Base-by-base conservation (phyloP, 2,888 invertebrate genomes). In the Hirtodrosophila histrioides region DNA sequence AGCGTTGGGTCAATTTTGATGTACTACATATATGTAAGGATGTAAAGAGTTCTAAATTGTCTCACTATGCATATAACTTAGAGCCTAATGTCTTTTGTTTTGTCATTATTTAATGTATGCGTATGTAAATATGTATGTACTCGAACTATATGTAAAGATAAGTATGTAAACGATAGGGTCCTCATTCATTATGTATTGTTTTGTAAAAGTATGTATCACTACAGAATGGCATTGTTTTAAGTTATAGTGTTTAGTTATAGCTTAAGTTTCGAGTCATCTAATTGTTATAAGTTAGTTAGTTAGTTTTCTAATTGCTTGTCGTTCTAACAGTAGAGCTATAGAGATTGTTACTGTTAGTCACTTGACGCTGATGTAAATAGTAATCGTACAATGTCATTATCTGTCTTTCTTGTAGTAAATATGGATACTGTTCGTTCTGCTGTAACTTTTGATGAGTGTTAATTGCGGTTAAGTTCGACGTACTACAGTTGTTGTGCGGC, bases 201-300 rank as follows among this genome's bases (percentile, higher is more conserved):
- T 51, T 70, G 49, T 69, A 75, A 73, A 67, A 62, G 57, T 74
- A 69, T 65, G 56, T 89, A 89, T 89, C 89, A 89, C 89, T 89
- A 90, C 83, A 82, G 81, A 90, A 91, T 91, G 90, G 90, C 90
- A 90, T 90, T 91, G 90, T 90, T 91, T 91, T 89, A 79, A 87
- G 78, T 87, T 73, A n/a, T n/a, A n/a, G n/a, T n/a, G n/a, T n/a
- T 50, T 49, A 49, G 43, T 63, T 43, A 35, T 46, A 57, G 67
- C 72, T 43, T 39, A 50, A 55, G 67, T 76, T 72, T 33, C 41
- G 51, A 62, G 61, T 69, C 40, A 17, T 55, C 45, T 54, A 53
- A 31, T 66, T 66, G 40, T 48, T n/a, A n/a, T 66, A 44, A 27
- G 27, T 27, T 2, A 27, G 3, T 55, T 69, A 64, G 63, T 64